phyloP scores from a whole-genome alignment of 92 coral and sea anemone species.

The Zoanthus solanderi region DNA sequence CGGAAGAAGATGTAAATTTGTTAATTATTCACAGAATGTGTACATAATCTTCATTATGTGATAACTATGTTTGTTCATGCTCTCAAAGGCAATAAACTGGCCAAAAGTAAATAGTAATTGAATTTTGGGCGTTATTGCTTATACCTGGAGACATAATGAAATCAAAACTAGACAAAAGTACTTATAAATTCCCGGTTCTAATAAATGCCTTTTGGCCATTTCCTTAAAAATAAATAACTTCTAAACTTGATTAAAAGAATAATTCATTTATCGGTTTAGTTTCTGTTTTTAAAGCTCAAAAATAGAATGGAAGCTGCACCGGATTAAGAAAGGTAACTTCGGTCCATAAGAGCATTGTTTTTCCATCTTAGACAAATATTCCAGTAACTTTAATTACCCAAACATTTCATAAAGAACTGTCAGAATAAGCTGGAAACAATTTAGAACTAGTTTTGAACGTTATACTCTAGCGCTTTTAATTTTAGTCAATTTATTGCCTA shows the following conservation, averaged over 20 bases:
- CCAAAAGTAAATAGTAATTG: slow-evolving; percentile 19
- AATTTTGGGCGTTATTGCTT: slow-evolving; percentile 13
- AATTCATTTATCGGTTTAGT: neutral
- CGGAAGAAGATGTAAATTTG: neutral
- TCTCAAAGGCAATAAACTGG: slow-evolving; percentile 13
- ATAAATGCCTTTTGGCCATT: neutral
- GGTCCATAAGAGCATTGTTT: neutral
- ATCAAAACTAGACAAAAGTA: neutral
- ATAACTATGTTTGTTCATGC: slow-evolving; percentile 9
- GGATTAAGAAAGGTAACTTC: slow-evolving; percentile 8
- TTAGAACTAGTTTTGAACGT: neutral
- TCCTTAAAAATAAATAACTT: neutral
- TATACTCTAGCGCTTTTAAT: too few relatives aligned
- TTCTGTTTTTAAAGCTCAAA: neutral
- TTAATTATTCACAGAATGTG: slow-evolving; percentile 2
- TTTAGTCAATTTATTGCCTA: too few relatives aligned
- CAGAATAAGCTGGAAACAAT: neutral
- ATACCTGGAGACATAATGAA: slow-evolving; percentile 1
- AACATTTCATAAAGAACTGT: slow-evolving; percentile 4
- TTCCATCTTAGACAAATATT: neutral
- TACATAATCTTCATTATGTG: slow-evolving; percentile 28
- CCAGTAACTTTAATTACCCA: slow-evolving; percentile 30
- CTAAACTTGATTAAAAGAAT: slow-evolving; percentile 25
- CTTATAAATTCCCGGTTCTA: neutral
- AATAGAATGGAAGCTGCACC: neutral